These are phyloP conservation scores for Anodontia alba DNA, from an alignment of 2,888 invertebrate genomes.

Conservation along the genomic window DNA sequence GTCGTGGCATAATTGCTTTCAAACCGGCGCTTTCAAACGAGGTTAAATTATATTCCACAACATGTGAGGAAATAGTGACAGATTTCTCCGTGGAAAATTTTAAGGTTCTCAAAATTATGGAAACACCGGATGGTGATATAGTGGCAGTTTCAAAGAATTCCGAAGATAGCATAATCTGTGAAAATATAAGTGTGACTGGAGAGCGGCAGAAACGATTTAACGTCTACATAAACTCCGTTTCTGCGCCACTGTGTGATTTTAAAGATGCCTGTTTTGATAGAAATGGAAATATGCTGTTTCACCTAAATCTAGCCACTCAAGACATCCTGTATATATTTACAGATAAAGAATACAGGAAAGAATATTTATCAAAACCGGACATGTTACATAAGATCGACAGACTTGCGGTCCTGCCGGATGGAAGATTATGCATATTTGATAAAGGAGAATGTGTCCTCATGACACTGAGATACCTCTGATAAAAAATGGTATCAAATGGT, in stretches of 20 bases:
- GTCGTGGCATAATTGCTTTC: slow-evolving; percentile 43
- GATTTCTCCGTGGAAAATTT: slow-evolving; percentile 38
- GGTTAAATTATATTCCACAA: slow-evolving; percentile 38
- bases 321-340: slow-evolving; percentile 51
- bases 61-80: slow-evolving; percentile 39
- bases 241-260: slow-evolving; percentile 32
- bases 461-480: slow-evolving; percentile 48
- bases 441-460: slow-evolving; percentile 56
- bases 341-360: slow-evolving; percentile 30
- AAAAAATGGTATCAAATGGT: background rate
- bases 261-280: slow-evolving; percentile 57
- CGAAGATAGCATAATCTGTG: slow-evolving; percentile 50
- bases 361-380: slow-evolving; percentile 56
- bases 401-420: slow-evolving; percentile 54
- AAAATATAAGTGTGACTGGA: slow-evolving; percentile 39
- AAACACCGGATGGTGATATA: slow-evolving; percentile 45
- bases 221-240: slow-evolving; percentile 30
- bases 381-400: slow-evolving; percentile 60
- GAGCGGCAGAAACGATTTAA: slow-evolving; percentile 38
- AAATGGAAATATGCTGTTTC: slow-evolving; percentile 44
- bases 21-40: slow-evolving; percentile 43
- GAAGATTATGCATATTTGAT: slow-evolving; percentile 55
- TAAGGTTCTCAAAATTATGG: slow-evolving; percentile 45
- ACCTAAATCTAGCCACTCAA: slow-evolving; percentile 30
- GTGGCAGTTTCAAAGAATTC: slow-evolving; percentile 35